These are phyloP conservation scores for Xenops minutus DNA, from an alignment of 2,797 vertebrate species.

Conservation along the genomic window DNA sequence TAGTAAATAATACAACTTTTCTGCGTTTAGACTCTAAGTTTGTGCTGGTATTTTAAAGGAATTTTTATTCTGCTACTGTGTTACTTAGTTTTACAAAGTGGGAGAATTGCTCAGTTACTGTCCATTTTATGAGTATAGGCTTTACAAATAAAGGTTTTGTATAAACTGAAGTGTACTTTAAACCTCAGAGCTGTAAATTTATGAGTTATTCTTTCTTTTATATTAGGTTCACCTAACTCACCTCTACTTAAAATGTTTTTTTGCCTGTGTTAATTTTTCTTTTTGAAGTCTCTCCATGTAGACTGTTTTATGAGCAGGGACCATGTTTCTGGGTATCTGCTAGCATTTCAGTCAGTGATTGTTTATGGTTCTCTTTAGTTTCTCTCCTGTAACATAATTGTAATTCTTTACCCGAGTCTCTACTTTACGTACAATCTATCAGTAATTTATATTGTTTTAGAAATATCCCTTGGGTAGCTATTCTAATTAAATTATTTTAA, in stretches of 20 bases:
- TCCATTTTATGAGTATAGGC: background rate
- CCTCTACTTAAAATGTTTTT: background rate
- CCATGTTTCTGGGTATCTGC: background rate
- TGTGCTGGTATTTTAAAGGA: background rate
- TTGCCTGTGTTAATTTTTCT: background rate
- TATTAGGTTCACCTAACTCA: background rate
- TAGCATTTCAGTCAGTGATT: background rate
- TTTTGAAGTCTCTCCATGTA: background rate
- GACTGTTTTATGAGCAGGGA: background rate
- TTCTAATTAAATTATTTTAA: slow-evolving; percentile 43
- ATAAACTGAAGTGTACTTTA: background rate
- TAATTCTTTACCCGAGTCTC: background rate
- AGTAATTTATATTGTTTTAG: background rate
- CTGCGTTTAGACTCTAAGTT: background rate
- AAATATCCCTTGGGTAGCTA: background rate
- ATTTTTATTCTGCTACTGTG: background rate
- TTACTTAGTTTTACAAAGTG: background rate
- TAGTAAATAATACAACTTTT: background rate
- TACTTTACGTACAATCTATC: background rate
- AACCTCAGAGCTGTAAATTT: background rate
- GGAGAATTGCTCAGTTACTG: background rate
- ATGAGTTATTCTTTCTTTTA: background rate
- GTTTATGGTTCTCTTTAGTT: background rate
- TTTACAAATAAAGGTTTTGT: background rate
- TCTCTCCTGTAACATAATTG: background rate